These are phyloP conservation scores for Diglossa brunneiventris DNA, from an alignment of 2,113 vertebrate genomes.

Conservation along the genomic window DNA sequence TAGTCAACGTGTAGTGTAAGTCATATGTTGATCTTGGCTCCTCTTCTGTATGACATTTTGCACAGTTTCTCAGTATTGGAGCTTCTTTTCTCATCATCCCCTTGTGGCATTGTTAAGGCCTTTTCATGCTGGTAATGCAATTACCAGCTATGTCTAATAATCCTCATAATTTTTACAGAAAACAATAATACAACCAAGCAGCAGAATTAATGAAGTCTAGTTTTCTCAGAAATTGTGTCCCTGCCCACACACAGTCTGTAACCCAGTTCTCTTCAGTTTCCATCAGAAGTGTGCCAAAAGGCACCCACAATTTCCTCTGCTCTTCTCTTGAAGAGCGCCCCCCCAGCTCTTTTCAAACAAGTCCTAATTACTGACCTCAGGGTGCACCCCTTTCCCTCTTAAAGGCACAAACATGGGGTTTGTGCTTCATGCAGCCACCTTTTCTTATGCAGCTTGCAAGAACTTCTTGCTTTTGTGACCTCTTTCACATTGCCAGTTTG, in stretches of 20 bases:
- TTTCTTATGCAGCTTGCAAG: background rate
- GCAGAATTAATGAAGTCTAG: background rate
- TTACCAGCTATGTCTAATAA: slow-evolving; percentile 5
- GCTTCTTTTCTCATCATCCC: background rate
- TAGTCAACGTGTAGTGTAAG: background rate
- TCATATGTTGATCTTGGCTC: background rate
- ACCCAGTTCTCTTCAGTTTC: background rate
- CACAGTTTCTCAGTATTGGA: background rate
- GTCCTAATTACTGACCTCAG: background rate
- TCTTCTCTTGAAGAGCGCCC: background rate
- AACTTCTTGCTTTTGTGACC: background rate
- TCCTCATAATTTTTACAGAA: background rate
- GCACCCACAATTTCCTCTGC: background rate
- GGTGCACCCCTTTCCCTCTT: background rate
- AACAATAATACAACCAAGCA: background rate
- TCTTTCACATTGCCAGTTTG: background rate
- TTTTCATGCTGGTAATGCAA: background rate
- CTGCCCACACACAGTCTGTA: slow-evolving; percentile 5
- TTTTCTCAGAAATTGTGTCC: slow-evolving; percentile 10
- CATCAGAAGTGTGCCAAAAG: background rate
- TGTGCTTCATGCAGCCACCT: background rate
- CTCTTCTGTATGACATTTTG: background rate
- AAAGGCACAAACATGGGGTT: background rate
- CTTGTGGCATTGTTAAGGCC: background rate
- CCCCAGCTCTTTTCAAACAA: background rate